phyloP scores from a whole-genome alignment of 2,113 vertebrate genomes.

The Oenanthe oenanthe region DNA sequence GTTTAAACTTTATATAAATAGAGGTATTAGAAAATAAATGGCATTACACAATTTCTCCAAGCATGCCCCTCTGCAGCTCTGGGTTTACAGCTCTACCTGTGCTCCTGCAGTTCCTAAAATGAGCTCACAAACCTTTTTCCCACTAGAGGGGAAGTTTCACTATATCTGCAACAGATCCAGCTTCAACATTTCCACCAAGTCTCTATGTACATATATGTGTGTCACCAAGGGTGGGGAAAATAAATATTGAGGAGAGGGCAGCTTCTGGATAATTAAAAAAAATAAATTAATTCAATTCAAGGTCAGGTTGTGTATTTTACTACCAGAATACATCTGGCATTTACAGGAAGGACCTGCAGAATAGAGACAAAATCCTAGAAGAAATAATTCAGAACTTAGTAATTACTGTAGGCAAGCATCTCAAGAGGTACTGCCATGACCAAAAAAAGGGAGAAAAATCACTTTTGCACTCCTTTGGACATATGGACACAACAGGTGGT shows the following conservation, averaged over 20 bases:
- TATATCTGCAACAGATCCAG: neutral
- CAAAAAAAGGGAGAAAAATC: neutral
- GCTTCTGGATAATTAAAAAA: neutral
- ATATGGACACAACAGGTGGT: fast-evolving
- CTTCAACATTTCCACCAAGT: neutral
- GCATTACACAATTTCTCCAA: neutral
- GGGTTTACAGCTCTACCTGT: neutral
- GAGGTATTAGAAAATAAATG: neutral
- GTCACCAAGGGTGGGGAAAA: neutral
- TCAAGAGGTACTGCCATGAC: neutral
- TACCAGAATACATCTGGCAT: neutral
- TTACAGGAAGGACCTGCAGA: neutral
- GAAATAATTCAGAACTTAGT: neutral
- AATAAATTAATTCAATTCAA: neutral
- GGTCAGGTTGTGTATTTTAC: neutral
- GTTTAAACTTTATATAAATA: neutral
- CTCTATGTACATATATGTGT: neutral
- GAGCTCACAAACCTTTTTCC: neutral
- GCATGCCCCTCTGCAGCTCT: neutral
- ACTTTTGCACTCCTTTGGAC: neutral
- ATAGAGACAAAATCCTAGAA: neutral
- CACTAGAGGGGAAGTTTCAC: neutral
- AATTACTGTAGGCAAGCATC: neutral
- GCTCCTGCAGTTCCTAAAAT: neutral
- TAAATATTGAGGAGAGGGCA: neutral